Base-by-base conservation (phyloP, 2,797 vertebrate genomes). In the Eurystomus glaucurus region DNA sequence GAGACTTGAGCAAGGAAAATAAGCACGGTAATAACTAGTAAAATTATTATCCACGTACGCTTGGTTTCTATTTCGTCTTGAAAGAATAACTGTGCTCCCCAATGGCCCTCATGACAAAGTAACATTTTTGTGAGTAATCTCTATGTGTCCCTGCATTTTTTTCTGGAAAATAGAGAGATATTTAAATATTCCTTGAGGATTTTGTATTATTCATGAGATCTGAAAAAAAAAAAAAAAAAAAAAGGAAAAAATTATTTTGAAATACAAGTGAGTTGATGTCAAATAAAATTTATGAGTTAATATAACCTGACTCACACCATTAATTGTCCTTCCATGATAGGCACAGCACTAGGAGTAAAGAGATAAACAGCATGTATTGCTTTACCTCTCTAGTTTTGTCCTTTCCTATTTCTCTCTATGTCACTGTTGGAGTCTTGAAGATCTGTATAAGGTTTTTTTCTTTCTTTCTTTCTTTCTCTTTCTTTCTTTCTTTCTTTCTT, bases 41-140 rank as follows among this genome's bases (percentile, higher is more conserved):
- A 85, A 85, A 54, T 1, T 14, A 3, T 39, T 78, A 52, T 18
- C 31, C 8, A 64, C 45, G 68, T 54, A 90, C 31, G 5, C 1
- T 2, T 1, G 0, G 9, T 21, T 64, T 82, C 12, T 71, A 11
- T 61, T 78, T 66, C 35, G 6, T 54, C 55, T 55, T 75, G 25
- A 69, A 79, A 75, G 18, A 52, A 21, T 43, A 51, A n/a, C 57
- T 46, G 2, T 18, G 2, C 6, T 64, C 2, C 11, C 10, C 8
- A 41, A 70, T 54, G 6, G 1, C 11, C 5, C 2, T 8, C 0
- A 22, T 33, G 4, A n/a, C 1, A 4, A 58, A 37, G 3, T 18
- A 0, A 2, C 13, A 21, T 31, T 8, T 22, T 14, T 25, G 10
- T 35, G 11, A 52, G 6, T 55, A 74, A 80, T 64, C 77, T 9